These are phyloP conservation scores for Apeltes quadracus DNA, from an alignment of 2,113 vertebrate genomes.

Conservation along the genomic window DNA sequence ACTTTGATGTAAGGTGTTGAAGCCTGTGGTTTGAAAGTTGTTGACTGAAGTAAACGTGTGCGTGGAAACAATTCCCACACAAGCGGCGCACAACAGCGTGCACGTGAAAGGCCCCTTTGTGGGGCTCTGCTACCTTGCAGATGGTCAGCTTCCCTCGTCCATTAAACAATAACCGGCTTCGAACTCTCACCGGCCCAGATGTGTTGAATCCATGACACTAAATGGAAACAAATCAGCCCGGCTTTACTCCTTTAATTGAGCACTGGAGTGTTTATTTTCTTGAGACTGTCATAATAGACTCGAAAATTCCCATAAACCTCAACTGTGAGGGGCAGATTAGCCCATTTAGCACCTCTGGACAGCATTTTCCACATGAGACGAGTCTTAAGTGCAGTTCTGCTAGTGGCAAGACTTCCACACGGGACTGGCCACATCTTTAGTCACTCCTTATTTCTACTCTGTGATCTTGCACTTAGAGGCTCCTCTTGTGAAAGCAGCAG, in stretches of 20 bases:
- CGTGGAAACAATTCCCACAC: constrained; percentile 82
- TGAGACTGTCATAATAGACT: constrained; percentile 65
- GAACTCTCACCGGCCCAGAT: constrained; percentile 73
- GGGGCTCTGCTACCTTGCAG: constrained; percentile 76
- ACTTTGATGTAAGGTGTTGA: constrained; percentile 82
- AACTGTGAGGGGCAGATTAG: constrained; percentile 66
- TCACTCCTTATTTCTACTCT: constrained; percentile 69
- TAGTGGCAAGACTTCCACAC: constrained; percentile 67
- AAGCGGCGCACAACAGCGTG: constrained; percentile 79
- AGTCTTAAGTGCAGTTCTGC: constrained; percentile 72
- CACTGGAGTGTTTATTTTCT: constrained; percentile 70
- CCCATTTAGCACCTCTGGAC: constrained; percentile 73
- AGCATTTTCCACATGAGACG: constrained; percentile 67
- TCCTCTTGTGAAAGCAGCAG: constrained; percentile 67
- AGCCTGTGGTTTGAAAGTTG: constrained; percentile 50
- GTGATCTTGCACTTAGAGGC: constrained; percentile 73
- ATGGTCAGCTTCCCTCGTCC: constrained; percentile 79
- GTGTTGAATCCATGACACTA: constrained; percentile 63
- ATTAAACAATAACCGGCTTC: constrained; percentile 71
- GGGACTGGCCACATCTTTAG: constrained; percentile 71
- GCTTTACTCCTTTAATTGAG: constrained; percentile 68
- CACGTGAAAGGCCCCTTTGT: constrained; percentile 86
- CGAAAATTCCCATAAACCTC: constrained; percentile 60
- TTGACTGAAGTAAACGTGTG: constrained; percentile 70
- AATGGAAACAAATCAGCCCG: constrained; percentile 59